Percentiles rank a stretch among this genome's conserved stretches.
These are phyloP conservation scores for Baronia brevicornis DNA, from an alignment of 2,888 invertebrate genomes.

Conservation along the genomic window DNA sequence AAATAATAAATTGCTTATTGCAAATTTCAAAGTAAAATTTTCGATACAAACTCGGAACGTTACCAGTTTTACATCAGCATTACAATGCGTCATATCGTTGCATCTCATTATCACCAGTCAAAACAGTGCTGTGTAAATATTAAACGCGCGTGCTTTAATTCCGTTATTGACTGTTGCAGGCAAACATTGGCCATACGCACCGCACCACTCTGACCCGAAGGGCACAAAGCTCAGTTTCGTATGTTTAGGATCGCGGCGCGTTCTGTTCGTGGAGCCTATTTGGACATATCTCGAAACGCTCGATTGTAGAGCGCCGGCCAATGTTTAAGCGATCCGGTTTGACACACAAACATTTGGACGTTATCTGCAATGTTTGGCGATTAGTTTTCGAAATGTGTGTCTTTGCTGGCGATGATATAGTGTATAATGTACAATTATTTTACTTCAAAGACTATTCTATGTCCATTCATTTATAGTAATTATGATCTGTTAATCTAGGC, in stretches of 20 bases:
- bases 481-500: too few species aligned
- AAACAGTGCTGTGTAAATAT: slow-evolving; percentile 42
- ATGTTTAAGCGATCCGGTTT: slow-evolving; percentile 37
- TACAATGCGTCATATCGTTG: slow-evolving; percentile 22
- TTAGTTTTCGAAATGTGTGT: slow-evolving; percentile 34
- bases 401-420: too few species aligned
- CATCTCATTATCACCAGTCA: slow-evolving; percentile 43
- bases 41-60: too few species aligned
- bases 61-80: slow-evolving; percentile 17
- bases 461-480: too few species aligned
- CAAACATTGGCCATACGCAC: slow-evolving; percentile 8
- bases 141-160: slow-evolving; percentile 42
- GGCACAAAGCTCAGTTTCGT: slow-evolving; percentile 12
- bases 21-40: too few species aligned
- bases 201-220: background rate
- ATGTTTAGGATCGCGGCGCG: slow-evolving; percentile 13
- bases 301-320: slow-evolving; percentile 33
- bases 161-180: slow-evolving; percentile 34
- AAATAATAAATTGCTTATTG: too few species aligned
- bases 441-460: too few species aligned
- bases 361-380: slow-evolving; percentile 30
- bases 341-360: slow-evolving; percentile 31
- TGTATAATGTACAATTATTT: too few species aligned
- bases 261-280: slow-evolving; percentile 19
- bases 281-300: slow-evolving; percentile 23